These are phyloP conservation scores for Pseudorectes ferrugineus DNA, from an alignment of 2,113 vertebrate genomes.

Conservation along the genomic window DNA sequence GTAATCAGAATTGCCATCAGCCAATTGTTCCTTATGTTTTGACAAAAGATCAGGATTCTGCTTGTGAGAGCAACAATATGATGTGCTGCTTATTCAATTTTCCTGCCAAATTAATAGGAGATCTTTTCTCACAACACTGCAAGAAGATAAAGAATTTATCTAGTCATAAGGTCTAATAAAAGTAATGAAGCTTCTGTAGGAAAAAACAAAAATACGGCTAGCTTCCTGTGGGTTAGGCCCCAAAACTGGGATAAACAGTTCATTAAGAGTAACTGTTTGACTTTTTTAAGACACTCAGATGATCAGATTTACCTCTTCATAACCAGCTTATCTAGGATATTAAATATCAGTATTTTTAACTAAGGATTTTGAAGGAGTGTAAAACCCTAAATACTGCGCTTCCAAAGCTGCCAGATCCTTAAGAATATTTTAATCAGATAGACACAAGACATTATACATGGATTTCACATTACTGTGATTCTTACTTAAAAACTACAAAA, in stretches of 20 bases:
- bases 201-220: background rate
- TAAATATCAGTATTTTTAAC: background rate
- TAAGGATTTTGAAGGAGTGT: background rate
- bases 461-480: background rate
- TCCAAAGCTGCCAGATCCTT: background rate
- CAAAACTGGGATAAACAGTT: background rate
- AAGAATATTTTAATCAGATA: background rate
- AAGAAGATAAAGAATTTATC: background rate
- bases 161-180: background rate
- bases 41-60: background rate
- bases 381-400: background rate
- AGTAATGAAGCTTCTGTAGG: background rate
- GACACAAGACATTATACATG: background rate
- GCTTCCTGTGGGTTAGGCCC: background rate
- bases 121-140: background rate
- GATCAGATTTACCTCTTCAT: background rate
- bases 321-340: background rate
- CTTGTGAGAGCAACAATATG: background rate
- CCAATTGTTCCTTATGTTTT: background rate
- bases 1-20: conserved; percentile 3
- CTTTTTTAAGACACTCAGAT: background rate
- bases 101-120: background rate
- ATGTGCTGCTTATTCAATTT: background rate
- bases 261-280: background rate
- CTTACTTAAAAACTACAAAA: background rate